phyloP scores from a whole-genome alignment of 35 echinoderm and acorn worm genomes.

The Lytechinus pictus region DNA sequence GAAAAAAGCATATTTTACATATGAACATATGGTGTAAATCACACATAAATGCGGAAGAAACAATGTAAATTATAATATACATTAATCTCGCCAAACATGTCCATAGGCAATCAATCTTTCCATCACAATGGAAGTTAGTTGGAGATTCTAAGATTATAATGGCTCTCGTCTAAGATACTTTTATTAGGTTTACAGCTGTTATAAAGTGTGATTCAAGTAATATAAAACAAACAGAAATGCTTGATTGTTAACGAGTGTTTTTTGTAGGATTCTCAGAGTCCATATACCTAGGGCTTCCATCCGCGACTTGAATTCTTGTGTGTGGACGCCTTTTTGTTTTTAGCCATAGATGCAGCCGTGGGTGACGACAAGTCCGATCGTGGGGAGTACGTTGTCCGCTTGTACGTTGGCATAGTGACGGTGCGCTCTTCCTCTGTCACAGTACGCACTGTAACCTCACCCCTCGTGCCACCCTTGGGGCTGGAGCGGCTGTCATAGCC shows the following conservation, averaged over 20 bases:
- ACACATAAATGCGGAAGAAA: neutral
- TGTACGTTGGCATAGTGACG: constrained; percentile 73
- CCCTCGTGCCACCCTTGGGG: constrained; percentile 56
- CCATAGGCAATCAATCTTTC: neutral
- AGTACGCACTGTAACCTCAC: constrained; percentile 86
- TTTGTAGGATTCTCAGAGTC: neutral
- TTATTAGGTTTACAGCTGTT: neutral
- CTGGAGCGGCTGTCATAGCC: constrained; percentile 58
- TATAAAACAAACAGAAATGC: neutral
- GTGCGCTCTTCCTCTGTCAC: constrained; percentile 85
- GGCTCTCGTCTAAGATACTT: neutral
- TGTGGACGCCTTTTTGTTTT: constrained; percentile 1
- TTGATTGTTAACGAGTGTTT: neutral
- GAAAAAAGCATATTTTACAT: neutral
- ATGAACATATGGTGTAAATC: neutral
- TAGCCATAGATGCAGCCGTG: constrained; percentile 52
- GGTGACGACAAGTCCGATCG: constrained; percentile 56
- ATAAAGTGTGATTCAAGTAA: neutral
- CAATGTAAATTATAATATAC: neutral
- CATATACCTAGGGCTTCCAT: neutral
- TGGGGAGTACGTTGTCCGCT: constrained; percentile 14
- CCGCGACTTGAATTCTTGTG: constrained; percentile 33
- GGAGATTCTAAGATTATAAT: neutral
- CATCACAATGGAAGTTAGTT: neutral
- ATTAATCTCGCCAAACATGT: neutral